Percentiles rank a stretch among this genome's conserved stretches.
These are phyloP conservation scores for Cathartes aura DNA, from an alignment of 2,113 vertebrate species.

Conservation along the genomic window DNA sequence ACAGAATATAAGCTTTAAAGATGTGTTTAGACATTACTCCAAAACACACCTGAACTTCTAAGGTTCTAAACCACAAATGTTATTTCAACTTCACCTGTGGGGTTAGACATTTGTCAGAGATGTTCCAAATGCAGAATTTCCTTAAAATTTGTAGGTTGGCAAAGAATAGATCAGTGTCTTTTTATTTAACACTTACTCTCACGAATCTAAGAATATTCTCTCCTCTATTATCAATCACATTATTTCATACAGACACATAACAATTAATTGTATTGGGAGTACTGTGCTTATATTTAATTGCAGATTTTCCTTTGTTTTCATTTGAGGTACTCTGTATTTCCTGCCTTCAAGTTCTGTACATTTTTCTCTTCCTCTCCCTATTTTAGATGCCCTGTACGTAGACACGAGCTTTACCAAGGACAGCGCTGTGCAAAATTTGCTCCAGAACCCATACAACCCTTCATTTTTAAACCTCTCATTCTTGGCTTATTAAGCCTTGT, in stretches of 20 bases:
- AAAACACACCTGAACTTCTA: not conserved
- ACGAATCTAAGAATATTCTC: not conserved
- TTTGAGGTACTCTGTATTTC: not conserved
- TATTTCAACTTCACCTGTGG: not conserved
- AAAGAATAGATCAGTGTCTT: not conserved
- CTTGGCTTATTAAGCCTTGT: slow-evolving; percentile 80
- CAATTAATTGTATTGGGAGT: not conserved
- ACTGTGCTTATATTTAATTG: not conserved
- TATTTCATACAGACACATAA: not conserved
- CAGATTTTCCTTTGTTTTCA: not conserved
- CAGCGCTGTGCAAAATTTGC: slow-evolving; percentile 82
- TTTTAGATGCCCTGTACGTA: slow-evolving; percentile 82
- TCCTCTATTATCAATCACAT: not conserved
- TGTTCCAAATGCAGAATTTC: not conserved
- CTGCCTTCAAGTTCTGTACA: not conserved
- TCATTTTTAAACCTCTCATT: slow-evolving; percentile 71
- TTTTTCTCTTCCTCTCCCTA: slow-evolving; percentile 55
- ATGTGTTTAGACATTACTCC: not conserved
- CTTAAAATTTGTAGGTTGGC: not conserved
- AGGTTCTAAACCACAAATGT: not conserved
- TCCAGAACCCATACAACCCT: slow-evolving; percentile 74
- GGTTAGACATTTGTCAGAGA: not conserved
- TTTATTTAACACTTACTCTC: not conserved
- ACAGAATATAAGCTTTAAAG: not conserved
- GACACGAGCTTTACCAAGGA: slow-evolving; percentile 81